Evolutionary conservation across 2,888 invertebrate species (phyloP).

Genomic region (Deroplatys truncata): DNA sequence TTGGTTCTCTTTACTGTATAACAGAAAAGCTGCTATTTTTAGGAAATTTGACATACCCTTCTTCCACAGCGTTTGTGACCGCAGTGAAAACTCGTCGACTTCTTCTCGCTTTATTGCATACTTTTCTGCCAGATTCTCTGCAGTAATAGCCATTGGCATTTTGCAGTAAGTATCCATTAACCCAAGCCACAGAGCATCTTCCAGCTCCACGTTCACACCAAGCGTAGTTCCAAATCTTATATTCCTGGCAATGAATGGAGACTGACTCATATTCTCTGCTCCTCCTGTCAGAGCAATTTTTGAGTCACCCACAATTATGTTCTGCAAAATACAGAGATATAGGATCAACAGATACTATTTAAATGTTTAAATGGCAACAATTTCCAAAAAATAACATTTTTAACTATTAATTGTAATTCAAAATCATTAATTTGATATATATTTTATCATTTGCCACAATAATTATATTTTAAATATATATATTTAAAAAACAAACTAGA

Average conservation of each 20-base stretch:
- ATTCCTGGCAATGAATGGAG: constrained; percentile 80
- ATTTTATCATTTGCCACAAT: too few species aligned
- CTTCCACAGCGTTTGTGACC: constrained; percentile 86
- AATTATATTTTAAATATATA: too few species aligned
- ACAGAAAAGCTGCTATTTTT: too few species aligned
- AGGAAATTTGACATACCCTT: constrained; percentile 52
- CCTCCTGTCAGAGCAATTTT: constrained; percentile 88
- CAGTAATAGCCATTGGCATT: constrained; percentile 93
- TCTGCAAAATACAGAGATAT: constrained; percentile 51
- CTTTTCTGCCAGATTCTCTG: constrained; percentile 87
- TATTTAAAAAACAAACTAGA: too few species aligned
- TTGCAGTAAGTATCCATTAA: constrained; percentile 86
- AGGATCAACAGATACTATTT: not conserved
- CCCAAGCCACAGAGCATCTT: constrained; percentile 87
- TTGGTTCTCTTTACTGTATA: too few species aligned
- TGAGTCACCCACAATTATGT: constrained; percentile 79
- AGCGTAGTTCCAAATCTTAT: constrained; percentile 84
- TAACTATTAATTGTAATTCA: not conserved
- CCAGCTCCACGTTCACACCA: constrained; percentile 71
- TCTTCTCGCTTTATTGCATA: constrained; percentile 76
- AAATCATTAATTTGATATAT: not conserved
- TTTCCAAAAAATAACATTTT: not conserved
- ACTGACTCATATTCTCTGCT: constrained; percentile 92
- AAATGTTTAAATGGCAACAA: not conserved
- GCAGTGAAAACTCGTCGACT: constrained; percentile 78